Evolutionary conservation across 2,113 vertebrate species (phyloP).

Genomic region (Myiozetetes cayanensis): DNA sequence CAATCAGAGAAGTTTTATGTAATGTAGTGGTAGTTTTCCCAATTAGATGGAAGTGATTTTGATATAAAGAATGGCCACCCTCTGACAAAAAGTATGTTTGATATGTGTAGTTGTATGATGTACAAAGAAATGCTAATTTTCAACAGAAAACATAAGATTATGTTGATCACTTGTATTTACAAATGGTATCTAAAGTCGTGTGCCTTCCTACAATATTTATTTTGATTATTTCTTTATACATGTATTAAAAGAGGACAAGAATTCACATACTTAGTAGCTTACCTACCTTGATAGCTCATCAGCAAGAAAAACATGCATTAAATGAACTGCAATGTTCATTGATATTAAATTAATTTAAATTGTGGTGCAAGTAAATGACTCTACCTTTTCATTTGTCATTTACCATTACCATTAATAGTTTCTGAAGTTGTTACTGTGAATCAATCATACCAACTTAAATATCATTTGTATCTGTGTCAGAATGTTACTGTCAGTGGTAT

Average conservation of each 20-base stretch:
- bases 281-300: background rate
- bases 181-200: background rate
- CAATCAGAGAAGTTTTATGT: background rate
- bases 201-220: background rate
- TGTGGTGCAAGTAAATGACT: background rate
- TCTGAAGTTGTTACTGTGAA: background rate
- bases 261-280: background rate
- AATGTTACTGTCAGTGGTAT: background rate
- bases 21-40: background rate
- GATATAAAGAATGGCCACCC: background rate
- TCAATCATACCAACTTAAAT: background rate
- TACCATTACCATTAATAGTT: background rate
- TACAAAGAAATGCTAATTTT: background rate
- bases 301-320: background rate
- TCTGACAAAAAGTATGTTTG: background rate
- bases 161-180: background rate
- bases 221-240: background rate
- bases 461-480: background rate
- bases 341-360: background rate
- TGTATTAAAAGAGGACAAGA: background rate
- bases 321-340: background rate
- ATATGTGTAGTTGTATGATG: background rate
- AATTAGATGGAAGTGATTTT: background rate
- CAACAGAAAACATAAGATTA: background rate
- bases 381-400: background rate